A percentile compares a stretch with the other conserved stretches of the same genome.
Evolutionary conservation across 2,797 vertebrate species (phyloP).

Genomic region (Paratrypauchen microcephalus): DNA sequence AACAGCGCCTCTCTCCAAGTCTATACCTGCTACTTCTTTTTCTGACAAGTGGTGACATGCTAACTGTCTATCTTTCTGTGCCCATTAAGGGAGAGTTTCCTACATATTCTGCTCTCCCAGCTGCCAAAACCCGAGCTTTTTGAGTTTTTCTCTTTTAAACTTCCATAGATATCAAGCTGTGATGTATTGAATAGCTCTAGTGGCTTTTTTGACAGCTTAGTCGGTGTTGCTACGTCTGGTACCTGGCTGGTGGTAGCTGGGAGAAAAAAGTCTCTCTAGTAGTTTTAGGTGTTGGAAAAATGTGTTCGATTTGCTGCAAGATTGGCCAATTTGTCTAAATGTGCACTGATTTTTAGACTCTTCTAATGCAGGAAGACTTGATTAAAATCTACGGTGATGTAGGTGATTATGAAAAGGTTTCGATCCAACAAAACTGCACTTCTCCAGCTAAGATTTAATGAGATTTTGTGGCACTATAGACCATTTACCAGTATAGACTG

Average conservation of each 20-base stretch:
- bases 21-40: conserved; percentile 52
- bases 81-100: conserved; percentile 70
- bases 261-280: conserved; percentile 11
- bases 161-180: conserved; percentile 66
- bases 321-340: conserved; percentile 9
- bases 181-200: conserved; percentile 56
- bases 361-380: not conserved
- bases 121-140: conserved; percentile 56
- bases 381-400: not conserved
- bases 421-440: not conserved
- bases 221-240: conserved; percentile 36
- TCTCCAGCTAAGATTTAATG: too few species aligned
- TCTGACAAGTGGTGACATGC: conserved; percentile 71
- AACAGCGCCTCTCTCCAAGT: conserved; percentile 57
- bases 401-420: not conserved
- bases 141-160: conserved; percentile 61
- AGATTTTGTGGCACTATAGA: too few species aligned
- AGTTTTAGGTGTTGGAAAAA: conserved; percentile 25
- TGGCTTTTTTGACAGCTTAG: conserved; percentile 55
- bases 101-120: conserved; percentile 57
- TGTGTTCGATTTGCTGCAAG: conserved; percentile 19
- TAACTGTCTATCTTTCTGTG: conserved; percentile 73
- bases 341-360: not conserved
- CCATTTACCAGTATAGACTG: too few species aligned
- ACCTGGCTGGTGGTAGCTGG: conserved; percentile 20